Evolutionary conservation across 1,140 invertebrate species (phyloP), one percentile per base, ranked within the genome.

Genomic region (Hesperophylax magnus): DNA sequence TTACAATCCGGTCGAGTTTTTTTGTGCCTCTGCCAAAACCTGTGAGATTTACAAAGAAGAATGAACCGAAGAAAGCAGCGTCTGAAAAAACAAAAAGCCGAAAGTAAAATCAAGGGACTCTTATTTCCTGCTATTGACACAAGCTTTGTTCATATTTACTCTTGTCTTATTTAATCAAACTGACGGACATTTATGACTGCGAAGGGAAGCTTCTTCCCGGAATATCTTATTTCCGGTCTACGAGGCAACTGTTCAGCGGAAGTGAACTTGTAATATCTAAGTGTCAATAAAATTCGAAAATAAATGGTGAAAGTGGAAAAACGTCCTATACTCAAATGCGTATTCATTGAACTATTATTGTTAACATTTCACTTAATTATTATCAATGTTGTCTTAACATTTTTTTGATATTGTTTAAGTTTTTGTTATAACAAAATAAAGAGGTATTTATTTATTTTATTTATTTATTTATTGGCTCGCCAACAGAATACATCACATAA

Each of bases 61-160:
- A 72, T 63, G 34, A 67, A 74, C 22, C 22, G 74, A 54, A 53
- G 67, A 77, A 58, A 53, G 53, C n/a, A 63, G 56, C 31, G 17
- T 15, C 60, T 60, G 63, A 71, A 34, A 71, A 71, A 77, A 75
- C 63, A 34, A 39, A 54, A 75, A 24, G 54, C 52, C 75, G 65
- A 27, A 60, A 72, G 75, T 54, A 65, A 72, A 77, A 81, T 78
- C 75, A 72, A 24, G 63, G 53, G 72, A 67, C 54, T 58, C 77
- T 81, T 81, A 77, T 77, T 81, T 81, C 75, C 47, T 52, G 39
- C 65, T 81, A 77, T 81, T 81, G 80, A 78, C 75, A 60, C 53
- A 56, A 31, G 65, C 63, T 81, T 81, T 77, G 79, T 77, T 77
- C 74, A 77, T 81, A 78, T 81, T 81, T 81, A 77, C 39, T 52